phyloP scores from a whole-genome alignment of 1,140 invertebrate genomes.

The Aplysia californica region DNA sequence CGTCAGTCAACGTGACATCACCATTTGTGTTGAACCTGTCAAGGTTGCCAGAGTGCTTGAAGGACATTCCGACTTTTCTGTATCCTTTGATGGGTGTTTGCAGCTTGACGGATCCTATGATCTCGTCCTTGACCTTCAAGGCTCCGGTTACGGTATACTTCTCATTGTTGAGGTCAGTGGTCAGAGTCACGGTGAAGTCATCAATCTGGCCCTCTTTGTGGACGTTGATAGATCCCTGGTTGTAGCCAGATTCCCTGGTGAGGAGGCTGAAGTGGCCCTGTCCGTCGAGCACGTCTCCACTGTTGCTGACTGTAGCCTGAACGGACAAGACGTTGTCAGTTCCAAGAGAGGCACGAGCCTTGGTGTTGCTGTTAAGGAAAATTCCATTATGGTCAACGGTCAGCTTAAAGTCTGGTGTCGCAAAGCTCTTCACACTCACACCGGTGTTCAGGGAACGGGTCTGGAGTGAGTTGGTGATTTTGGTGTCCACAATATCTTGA shows the following conservation, averaged over 20 bases:
- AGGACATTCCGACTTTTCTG: constrained; percentile 31
- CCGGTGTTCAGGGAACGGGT: no score
- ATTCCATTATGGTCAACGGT: neutral
- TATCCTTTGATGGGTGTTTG: constrained; percentile 31
- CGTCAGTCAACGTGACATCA: constrained; percentile 33
- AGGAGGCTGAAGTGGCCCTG: no score
- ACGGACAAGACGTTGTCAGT: no score
- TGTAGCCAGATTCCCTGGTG: no score
- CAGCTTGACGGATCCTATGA: constrained; percentile 31
- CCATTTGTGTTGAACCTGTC: constrained; percentile 24
- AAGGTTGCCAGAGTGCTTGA: constrained; percentile 35
- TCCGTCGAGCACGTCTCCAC: no score
- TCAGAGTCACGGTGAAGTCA: neutral
- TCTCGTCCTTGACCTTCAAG: neutral
- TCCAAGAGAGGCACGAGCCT: neutral
- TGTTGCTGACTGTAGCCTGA: no score
- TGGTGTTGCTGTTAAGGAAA: neutral
- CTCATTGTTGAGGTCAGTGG: neutral
- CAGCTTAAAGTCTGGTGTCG: neutral
- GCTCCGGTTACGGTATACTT: neutral
- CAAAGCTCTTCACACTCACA: neutral
- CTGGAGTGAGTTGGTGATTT: neutral
- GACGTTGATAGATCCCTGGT: no score
- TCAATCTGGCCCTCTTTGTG: no score
- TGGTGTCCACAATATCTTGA: neutral